Percentiles rank a stretch among this genome's conserved stretches.
Evolutionary conservation across 2,888 invertebrate genomes (phyloP).

Genomic region (Drosophila neotestacea): DNA sequence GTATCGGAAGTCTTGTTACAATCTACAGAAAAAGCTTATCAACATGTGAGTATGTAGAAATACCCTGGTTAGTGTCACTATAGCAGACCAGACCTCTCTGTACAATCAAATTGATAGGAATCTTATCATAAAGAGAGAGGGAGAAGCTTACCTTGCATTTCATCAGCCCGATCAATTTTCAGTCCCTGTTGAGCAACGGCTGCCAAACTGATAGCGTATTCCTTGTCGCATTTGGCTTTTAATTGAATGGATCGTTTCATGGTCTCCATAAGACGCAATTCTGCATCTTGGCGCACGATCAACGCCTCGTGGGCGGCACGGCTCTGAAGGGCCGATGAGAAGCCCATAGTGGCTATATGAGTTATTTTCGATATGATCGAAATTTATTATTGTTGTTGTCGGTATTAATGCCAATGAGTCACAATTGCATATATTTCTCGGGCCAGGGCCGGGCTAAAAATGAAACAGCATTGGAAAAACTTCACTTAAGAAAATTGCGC

Average conservation of each 20-base stretch:
- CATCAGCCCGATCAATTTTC: conserved; percentile 89
- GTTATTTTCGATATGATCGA: conserved; percentile 2
- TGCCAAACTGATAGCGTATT: conserved; percentile 94
- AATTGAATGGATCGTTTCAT: conserved; percentile 94
- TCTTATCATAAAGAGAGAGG: conserved; percentile 4
- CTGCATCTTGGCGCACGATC: conserved; percentile 95
- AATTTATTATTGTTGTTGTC: conserved; percentile 21
- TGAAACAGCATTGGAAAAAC: conserved; percentile 25
- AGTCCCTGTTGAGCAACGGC: conserved; percentile 93
- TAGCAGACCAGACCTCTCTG: not conserved
- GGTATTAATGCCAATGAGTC: conserved; percentile 50
- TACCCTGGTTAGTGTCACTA: not conserved
- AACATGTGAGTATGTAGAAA: not conserved
- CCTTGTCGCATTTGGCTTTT: conserved; percentile 96
- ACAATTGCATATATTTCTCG: conserved; percentile 35
- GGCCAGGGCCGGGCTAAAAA: conserved; percentile 35
- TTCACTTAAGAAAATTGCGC: conserved; percentile 52
- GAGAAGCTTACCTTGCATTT: conserved; percentile 83
- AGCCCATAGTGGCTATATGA: conserved; percentile 88
- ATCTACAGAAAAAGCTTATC: not conserved
- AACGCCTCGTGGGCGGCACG: conserved; percentile 96
- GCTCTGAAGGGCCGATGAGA: conserved; percentile 94
- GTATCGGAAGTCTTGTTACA: not conserved
- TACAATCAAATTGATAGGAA: not conserved
- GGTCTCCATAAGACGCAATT: conserved; percentile 95